Evolutionary conservation across 1,140 invertebrate species (phyloP).

Genomic region (Formica exsecta): DNA sequence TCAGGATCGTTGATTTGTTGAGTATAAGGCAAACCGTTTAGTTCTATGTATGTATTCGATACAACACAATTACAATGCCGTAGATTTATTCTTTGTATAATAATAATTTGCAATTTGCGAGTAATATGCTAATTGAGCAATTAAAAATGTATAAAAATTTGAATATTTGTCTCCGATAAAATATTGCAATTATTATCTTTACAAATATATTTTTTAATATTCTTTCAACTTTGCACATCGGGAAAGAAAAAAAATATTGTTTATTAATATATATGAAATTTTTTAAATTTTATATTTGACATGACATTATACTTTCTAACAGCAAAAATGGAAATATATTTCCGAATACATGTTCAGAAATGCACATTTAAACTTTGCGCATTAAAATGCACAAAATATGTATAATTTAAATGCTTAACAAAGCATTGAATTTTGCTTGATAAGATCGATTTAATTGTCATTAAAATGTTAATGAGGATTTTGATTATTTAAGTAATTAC

Average conservation of each 20-base stretch:
- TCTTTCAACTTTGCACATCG: background rate
- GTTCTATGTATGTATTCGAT: constrained; percentile 1
- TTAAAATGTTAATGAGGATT: constrained; percentile 11
- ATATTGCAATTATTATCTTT: background rate
- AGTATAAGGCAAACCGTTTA: constrained; percentile 61
- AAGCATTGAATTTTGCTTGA: constrained; percentile 32
- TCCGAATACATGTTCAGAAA: background rate
- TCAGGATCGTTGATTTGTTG: constrained; percentile 70
- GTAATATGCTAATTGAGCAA: background rate
- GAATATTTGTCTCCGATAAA: background rate
- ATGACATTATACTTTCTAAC: background rate
- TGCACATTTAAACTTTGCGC: background rate
- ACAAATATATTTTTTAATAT: background rate
- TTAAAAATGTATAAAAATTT: constrained; percentile 24
- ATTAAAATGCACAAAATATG: background rate
- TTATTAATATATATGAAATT: background rate
- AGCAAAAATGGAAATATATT: constrained; percentile 3
- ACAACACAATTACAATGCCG: background rate
- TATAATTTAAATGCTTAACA: constrained; percentile 36
- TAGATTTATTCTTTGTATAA: background rate
- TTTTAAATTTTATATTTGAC: background rate
- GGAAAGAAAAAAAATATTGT: background rate
- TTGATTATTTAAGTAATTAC: constrained; percentile 29
- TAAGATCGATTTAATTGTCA: constrained; percentile 16
- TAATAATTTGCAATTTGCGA: background rate